Conservation (phyloP, 1,140 invertebrate species). For the Calephelis virginiensis region DNA sequence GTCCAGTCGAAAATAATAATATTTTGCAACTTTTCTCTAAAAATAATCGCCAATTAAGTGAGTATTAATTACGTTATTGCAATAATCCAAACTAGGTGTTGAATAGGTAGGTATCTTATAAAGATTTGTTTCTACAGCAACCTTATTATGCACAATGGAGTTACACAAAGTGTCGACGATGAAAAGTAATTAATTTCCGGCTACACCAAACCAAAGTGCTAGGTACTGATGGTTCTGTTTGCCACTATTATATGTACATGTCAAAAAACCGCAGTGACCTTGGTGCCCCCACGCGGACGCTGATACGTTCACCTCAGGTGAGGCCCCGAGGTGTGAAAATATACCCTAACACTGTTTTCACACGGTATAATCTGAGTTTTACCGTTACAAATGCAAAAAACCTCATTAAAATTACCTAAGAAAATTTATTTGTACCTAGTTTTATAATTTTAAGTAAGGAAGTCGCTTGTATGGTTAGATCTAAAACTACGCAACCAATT, state of each 20-base stretch:
- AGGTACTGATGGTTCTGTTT: conserved; percentile 32
- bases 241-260: conserved; percentile 68
- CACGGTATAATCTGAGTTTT: conserved; percentile 28
- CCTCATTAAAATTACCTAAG: not conserved
- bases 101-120: too few species aligned
- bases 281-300: conserved; percentile 70
- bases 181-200: conserved; percentile 25
- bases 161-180: too few species aligned
- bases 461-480: not conserved
- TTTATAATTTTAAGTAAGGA: too few species aligned
- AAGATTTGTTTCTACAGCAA: too few species aligned
- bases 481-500: not conserved
- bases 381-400: not conserved
- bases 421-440: too few species aligned
- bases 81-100: too few species aligned
- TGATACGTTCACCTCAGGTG: conserved; percentile 72
- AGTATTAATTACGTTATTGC: too few species aligned
- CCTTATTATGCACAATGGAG: too few species aligned
- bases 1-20: too few species aligned
- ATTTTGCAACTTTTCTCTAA: too few species aligned
- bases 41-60: too few species aligned
- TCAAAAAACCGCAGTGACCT: conserved; percentile 75
- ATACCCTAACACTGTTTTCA: conserved; percentile 46
- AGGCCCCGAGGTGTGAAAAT: conserved; percentile 56
- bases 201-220: too few species aligned